These are phyloP conservation scores for Frieseomelitta varia DNA, from an alignment of 1,140 invertebrate species.

Conservation along the genomic window DNA sequence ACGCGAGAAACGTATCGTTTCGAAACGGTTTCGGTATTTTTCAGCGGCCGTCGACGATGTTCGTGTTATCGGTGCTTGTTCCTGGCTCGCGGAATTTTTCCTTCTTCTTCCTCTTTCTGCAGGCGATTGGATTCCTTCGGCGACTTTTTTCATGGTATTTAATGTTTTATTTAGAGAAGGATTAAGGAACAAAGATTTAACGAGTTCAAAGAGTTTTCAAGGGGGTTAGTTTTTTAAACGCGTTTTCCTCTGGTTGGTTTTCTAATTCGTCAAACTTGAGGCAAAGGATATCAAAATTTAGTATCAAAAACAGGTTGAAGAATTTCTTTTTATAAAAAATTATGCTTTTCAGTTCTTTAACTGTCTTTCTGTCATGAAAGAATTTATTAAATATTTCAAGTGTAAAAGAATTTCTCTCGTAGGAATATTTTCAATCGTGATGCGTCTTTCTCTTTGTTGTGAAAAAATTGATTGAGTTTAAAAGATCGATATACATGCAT, in stretches of 20 bases:
- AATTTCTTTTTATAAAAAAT: background rate
- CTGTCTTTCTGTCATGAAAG: background rate
- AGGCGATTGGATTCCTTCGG: background rate
- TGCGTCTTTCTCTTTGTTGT: background rate
- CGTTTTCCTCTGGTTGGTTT: too few species aligned
- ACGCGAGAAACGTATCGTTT: constrained; percentile 10
- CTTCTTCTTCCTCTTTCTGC: background rate
- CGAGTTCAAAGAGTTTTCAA: too few species aligned
- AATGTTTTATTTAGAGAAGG: background rate
- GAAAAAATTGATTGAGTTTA: background rate
- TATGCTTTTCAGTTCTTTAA: too few species aligned
- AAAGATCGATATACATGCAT: accelerated
- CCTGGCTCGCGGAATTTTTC: background rate
- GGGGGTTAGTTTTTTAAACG: too few species aligned
- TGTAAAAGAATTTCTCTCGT: background rate
- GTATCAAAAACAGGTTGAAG: too few species aligned
- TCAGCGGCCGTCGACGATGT: background rate
- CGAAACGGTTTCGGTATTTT: background rate
- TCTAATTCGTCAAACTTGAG: too few species aligned
- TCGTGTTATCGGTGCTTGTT: background rate
- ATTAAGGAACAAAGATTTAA: too few species aligned
- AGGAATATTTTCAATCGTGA: background rate
- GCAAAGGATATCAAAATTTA: too few species aligned
- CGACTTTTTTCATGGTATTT: background rate
- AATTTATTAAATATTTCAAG: background rate